phyloP scores from a whole-genome alignment of 2,888 invertebrate species.

The Tiliacea citrago region DNA sequence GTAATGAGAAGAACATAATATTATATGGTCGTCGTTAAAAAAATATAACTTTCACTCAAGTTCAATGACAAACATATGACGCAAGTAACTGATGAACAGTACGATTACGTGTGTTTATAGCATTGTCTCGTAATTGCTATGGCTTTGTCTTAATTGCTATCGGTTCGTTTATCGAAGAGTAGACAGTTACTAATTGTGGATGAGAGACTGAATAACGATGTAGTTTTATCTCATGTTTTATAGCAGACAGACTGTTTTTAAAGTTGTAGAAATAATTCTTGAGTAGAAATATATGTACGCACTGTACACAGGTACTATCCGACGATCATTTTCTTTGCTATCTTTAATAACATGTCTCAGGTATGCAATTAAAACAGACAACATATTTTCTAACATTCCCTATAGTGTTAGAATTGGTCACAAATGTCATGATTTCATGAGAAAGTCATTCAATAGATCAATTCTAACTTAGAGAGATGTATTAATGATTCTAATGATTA shows the following conservation, averaged over 20 bases:
- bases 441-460: no score
- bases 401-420: neutral
- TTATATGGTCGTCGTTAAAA: constrained; percentile 61
- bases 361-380: constrained; percentile 48
- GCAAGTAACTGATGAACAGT: constrained; percentile 48
- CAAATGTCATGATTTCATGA: no score
- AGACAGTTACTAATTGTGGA: constrained; percentile 56
- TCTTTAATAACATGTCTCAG: constrained; percentile 32
- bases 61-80: constrained; percentile 71
- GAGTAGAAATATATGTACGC: constrained; percentile 21
- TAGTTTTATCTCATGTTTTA: constrained; percentile 41
- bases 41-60: constrained; percentile 76
- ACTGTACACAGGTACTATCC: no score
- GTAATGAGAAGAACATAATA: constrained; percentile 61
- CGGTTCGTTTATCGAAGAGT: constrained; percentile 47
- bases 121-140: constrained; percentile 61
- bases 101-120: constrained; percentile 62
- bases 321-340: constrained; percentile 28
- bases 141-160: constrained; percentile 65
- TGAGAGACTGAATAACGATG: constrained; percentile 40
- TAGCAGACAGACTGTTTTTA: constrained; percentile 34
- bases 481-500: no score
- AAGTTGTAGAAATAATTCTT: constrained; percentile 33
- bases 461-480: no score
- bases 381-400: constrained; percentile 31